Percentiles rank a stretch among this genome's conserved stretches.
Evolutionary conservation across 2,888 invertebrate species (phyloP).

Genomic region (Alitta virens): DNA sequence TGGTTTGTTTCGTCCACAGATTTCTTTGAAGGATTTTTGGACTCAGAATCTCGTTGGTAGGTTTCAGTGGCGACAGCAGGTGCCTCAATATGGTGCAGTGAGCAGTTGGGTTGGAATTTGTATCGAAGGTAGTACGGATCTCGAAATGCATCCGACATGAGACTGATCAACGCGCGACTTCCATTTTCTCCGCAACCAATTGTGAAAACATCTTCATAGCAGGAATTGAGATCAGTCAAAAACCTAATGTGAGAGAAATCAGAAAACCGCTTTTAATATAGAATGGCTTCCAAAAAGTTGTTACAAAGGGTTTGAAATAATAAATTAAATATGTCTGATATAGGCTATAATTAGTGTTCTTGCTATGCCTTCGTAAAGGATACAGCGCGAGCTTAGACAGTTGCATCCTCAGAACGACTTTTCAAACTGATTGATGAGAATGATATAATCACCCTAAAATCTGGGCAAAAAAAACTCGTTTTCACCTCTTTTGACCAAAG

Average conservation of each 20-base stretch:
- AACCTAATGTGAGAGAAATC: background rate
- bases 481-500: too few relatives aligned
- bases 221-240: background rate
- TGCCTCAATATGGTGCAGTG: background rate
- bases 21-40: background rate
- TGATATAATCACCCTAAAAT: too few relatives aligned
- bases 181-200: constrained; percentile 4
- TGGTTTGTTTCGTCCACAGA: background rate
- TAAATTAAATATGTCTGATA: background rate
- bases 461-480: too few relatives aligned
- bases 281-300: too few relatives aligned
- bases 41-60: background rate
- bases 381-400: too few relatives aligned
- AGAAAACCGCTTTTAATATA: background rate
- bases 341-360: too few relatives aligned
- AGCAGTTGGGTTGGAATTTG: constrained; percentile 11
- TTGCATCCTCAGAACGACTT: too few relatives aligned
- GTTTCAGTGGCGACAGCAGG: background rate
- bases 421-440: too few relatives aligned
- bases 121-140: constrained; percentile 13
- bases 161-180: constrained; percentile 2
- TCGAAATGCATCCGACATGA: constrained; percentile 10
- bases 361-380: too few relatives aligned
- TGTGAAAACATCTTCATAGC: constrained; percentile 5
- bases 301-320: too few relatives aligned